phyloP scores from a whole-genome alignment of 2,888 invertebrate genomes.

The Sinopyrophorus schimmeli region DNA sequence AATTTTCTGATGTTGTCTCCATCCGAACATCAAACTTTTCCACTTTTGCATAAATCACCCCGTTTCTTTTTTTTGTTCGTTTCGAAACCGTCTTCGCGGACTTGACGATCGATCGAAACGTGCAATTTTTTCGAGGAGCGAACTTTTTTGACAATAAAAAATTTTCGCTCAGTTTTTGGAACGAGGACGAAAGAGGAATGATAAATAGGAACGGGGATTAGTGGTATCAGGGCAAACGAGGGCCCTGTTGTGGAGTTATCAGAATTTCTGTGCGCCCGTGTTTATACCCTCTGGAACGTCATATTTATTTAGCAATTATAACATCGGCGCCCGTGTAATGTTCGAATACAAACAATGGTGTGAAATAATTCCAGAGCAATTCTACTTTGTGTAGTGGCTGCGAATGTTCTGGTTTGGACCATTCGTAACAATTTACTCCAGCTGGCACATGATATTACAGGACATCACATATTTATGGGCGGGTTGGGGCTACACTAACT shows the following conservation, averaged over 20 bases:
- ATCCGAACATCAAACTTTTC: no score
- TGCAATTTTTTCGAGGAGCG: no score
- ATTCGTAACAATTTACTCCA: constrained; percentile 58
- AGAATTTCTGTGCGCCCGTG: constrained; percentile 17
- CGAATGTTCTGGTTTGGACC: constrained; percentile 50
- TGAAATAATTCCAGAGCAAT: constrained; percentile 51
- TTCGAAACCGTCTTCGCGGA: no score
- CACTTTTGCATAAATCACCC: no score
- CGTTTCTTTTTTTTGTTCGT: no score
- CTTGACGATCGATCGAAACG: no score
- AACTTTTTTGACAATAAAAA: no score
- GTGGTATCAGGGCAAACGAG: neutral
- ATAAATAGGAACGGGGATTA: no score
- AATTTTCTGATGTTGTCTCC: no score
- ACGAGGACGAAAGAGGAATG: no score
- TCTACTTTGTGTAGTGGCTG: constrained; percentile 48
- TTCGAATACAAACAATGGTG: constrained; percentile 43
- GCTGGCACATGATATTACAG: constrained; percentile 58
- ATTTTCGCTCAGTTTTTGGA: no score
- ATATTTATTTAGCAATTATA: constrained; percentile 37
- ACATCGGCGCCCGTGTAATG: constrained; percentile 34
- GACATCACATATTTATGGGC: constrained; percentile 57
- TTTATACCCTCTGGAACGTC: constrained; percentile 25
- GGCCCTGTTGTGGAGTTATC: neutral
- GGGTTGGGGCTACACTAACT: constrained; percentile 46